Percentiles rank a stretch among this genome's conserved stretches.
Evolutionary conservation across 2,113 vertebrate species (phyloP).

Genomic region (Pteruthius melanotis): DNA sequence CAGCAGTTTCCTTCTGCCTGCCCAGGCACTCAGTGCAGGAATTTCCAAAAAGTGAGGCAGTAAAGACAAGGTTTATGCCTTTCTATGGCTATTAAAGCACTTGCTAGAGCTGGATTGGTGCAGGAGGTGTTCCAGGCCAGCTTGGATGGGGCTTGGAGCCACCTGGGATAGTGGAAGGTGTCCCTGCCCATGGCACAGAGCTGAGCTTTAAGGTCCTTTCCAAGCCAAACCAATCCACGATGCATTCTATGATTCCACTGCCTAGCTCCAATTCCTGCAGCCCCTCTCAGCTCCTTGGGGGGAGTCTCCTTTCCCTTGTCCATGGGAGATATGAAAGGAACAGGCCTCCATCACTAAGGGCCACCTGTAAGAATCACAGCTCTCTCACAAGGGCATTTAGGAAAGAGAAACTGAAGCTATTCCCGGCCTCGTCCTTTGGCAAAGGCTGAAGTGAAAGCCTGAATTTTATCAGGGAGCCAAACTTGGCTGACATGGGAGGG

Average conservation of each 20-base stretch:
- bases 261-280: not conserved
- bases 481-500: accelerated
- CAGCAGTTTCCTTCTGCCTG: not conserved
- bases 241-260: accelerated
- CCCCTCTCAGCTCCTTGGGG: not conserved
- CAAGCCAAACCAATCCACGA: not conserved
- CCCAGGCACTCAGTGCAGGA: accelerated
- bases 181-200: not conserved
- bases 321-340: accelerated
- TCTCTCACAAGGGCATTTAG: accelerated
- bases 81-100: accelerated
- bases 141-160: not conserved
- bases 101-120: not conserved
- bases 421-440: not conserved
- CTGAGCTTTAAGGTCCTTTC: not conserved
- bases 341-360: not conserved
- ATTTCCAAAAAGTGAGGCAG: not conserved
- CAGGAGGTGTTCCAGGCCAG: not conserved
- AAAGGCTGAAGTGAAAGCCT: not conserved
- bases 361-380: not conserved
- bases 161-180: not conserved
- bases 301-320: not conserved
- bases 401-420: not conserved
- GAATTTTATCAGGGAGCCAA: not conserved
- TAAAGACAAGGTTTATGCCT: not conserved